These are phyloP conservation scores for Pangasius larnaudii DNA, from an alignment of 2,797 vertebrate species.

Conservation along the genomic window DNA sequence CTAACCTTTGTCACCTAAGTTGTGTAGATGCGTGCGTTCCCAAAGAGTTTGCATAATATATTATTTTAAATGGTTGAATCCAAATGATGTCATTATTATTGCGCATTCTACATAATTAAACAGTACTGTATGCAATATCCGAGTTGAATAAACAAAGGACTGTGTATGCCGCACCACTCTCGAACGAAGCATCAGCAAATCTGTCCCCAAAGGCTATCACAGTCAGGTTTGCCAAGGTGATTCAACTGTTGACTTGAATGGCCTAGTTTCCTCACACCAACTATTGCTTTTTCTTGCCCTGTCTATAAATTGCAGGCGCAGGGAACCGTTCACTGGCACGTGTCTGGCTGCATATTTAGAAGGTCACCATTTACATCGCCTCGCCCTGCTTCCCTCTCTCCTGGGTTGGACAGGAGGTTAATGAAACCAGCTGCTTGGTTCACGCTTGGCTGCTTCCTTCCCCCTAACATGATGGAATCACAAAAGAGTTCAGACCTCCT, in stretches of 20 bases:
- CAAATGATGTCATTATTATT: neutral
- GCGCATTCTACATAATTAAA: neutral
- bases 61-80: neutral
- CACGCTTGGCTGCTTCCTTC: constrained; percentile 70
- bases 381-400: constrained; percentile 65
- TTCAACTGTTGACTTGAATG: constrained; percentile 54
- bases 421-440: constrained; percentile 82
- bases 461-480: constrained; percentile 67
- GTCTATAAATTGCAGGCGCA: constrained; percentile 51
- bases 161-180: neutral
- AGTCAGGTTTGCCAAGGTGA: constrained; percentile 54
- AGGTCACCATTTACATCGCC: constrained; percentile 73
- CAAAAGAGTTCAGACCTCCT: constrained; percentile 63
- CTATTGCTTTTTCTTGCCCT: constrained; percentile 50
- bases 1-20: neutral
- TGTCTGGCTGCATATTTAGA: constrained; percentile 73
- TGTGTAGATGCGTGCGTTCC: neutral
- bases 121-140: neutral
- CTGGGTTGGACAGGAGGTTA: constrained; percentile 78
- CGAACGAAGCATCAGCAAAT: constrained; percentile 30
- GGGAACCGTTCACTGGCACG: constrained; percentile 58
- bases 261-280: constrained; percentile 56
- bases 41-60: neutral
- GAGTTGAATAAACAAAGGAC: neutral
- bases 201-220: constrained; percentile 43